phyloP scores from a whole-genome alignment of 2,113 vertebrate genomes.

The Ascaphus truei region DNA sequence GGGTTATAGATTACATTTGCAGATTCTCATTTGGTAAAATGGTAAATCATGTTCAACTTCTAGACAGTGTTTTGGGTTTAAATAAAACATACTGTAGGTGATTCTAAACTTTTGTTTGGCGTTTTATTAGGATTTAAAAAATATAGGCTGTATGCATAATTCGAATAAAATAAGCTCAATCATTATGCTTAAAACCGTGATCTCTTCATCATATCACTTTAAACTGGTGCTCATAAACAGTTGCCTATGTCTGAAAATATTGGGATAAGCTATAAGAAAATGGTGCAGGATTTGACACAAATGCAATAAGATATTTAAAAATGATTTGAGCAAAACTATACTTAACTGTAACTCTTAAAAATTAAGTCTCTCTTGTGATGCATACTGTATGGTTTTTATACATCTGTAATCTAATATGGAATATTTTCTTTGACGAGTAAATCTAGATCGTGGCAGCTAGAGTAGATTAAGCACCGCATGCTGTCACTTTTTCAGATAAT shows the following conservation, averaged over 20 bases:
- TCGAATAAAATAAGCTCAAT: too few species aligned
- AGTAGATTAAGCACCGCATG: neutral
- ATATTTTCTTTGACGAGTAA: neutral
- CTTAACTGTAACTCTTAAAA: too few species aligned
- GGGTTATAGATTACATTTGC: conserved; percentile 53
- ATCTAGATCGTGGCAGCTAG: neutral
- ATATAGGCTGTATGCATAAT: too few species aligned
- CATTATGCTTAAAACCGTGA: too few species aligned
- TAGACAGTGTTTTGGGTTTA: conserved; percentile 11
- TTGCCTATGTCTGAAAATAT: too few species aligned
- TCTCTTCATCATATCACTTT: too few species aligned
- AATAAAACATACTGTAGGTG: conserved; percentile 43
- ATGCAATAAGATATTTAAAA: neutral
- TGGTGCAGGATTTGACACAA: too few species aligned
- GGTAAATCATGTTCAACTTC: conserved; percentile 37
- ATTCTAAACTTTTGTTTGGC: conserved; percentile 9
- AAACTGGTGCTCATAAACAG: too few species aligned
- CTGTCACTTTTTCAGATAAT: neutral
- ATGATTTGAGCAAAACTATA: neutral
- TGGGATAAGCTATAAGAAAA: too few species aligned
- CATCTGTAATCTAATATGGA: neutral
- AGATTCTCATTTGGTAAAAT: conserved; percentile 9
- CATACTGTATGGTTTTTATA: neutral
- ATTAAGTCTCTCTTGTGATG: neutral
- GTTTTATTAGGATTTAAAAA: too few species aligned